Conservation (phyloP, 2,113 vertebrate species). For the Heloderma charlesbogerti region DNA sequence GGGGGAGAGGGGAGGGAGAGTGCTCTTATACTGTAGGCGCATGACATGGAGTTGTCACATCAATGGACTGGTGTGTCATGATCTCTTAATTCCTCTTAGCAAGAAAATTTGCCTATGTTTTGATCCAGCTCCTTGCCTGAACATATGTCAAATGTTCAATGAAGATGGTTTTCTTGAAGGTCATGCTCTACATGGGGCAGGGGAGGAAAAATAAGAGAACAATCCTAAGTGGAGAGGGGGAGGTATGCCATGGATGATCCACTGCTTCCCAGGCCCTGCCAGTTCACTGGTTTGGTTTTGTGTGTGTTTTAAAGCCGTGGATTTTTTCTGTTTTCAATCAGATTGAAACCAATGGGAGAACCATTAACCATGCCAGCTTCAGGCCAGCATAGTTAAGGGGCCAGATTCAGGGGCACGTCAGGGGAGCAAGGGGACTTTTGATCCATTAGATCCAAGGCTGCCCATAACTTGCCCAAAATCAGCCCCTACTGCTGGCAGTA, state of each 20-base stretch:
- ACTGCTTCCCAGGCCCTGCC: background rate
- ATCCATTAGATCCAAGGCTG: too few relatives aligned
- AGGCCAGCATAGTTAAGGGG: too few relatives aligned
- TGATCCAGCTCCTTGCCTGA: constrained; percentile 39
- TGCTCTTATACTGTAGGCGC: background rate
- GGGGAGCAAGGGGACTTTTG: too few relatives aligned
- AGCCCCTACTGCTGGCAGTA: too few relatives aligned
- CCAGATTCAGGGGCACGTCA: too few relatives aligned
- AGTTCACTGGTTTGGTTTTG: too few relatives aligned
- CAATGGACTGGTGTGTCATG: constrained; percentile 51
- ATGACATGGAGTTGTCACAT: constrained; percentile 41
- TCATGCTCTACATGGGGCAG: constrained; percentile 37
- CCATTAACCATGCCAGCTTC: too few relatives aligned
- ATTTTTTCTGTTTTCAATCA: too few relatives aligned
- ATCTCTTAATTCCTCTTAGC: constrained; percentile 58
- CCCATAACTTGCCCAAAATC: too few relatives aligned
- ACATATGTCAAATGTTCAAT: constrained; percentile 41
- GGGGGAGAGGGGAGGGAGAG: background rate
- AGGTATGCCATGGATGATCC: background rate
- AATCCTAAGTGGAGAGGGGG: too few relatives aligned
- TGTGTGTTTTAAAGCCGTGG: too few relatives aligned
- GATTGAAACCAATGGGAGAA: too few relatives aligned
- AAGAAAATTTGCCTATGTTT: constrained; percentile 55
- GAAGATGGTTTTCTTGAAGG: constrained; percentile 47
- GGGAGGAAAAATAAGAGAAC: background rate